Evolutionary conservation across 1,140 invertebrate species (phyloP), one percentile per base, ranked within the genome.

Genomic region (Aricia agestis): DNA sequence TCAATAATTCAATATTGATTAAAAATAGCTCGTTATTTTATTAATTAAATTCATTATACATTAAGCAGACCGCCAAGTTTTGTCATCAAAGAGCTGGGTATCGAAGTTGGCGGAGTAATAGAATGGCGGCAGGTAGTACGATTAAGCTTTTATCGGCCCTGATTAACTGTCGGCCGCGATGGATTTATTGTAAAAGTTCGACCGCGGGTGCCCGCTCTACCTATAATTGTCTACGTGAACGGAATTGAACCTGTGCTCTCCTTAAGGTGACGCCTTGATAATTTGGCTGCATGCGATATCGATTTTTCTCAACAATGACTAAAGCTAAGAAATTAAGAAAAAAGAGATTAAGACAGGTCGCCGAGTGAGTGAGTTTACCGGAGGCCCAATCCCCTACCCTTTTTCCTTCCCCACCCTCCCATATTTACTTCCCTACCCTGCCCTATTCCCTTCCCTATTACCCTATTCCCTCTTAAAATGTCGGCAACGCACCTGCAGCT

Each of bases 181-280:
- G 83, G 84, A 87, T 91, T 89, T 89, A 90, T 87, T 89, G 77
- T 77, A 82, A 83, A 90, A 91, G 87, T 90, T 90, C 73, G 82
- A 86, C 87, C 83, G 75, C 82, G 84, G 83, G 87, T 81, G 88
- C 86, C 85, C 86, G 84, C 86, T 89, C 88, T 86, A 89, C 85
- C 84, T 88, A 90, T 90, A 90, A 91, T 91, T 91, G 86, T 91
- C 83, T 91, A 91, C 89, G 89, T 91, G 89, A 86, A 87, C 83
- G 79, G 87, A 90, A 91, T 90, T 69, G 78, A 76, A 77, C 79
- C 75, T 79, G 82, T 74, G 75, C 76, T 76, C 82, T 72, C 75
- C 86, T 87, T n/a, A n/a, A n/a, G n/a, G n/a, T n/a, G n/a, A n/a
- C n/a, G n/a, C n/a, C n/a, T n/a, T n/a, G n/a, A n/a, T n/a, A n/a